These are phyloP conservation scores for Epirrhoe alternata DNA, from an alignment of 2,888 invertebrate species.

Conservation along the genomic window DNA sequence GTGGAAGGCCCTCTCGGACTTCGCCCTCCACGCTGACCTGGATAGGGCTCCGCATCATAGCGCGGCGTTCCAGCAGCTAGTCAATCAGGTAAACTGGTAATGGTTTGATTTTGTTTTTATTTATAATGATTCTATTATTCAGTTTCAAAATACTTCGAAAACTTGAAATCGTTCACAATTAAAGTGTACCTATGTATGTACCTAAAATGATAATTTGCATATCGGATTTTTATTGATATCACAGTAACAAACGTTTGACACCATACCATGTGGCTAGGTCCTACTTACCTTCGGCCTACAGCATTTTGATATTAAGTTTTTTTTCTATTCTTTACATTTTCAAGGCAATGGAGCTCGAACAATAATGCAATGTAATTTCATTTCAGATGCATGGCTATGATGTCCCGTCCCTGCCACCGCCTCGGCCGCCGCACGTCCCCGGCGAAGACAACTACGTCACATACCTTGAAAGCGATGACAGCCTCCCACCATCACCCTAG, in stretches of 20 bases:
- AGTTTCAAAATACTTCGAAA: too few species aligned
- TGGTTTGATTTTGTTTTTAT: slow-evolving; percentile 6
- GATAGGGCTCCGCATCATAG: slow-evolving; percentile 94
- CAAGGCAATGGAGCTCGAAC: background rate
- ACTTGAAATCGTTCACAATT: too few species aligned
- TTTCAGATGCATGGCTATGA: slow-evolving; percentile 97
- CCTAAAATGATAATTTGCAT: too few species aligned
- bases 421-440: slow-evolving; percentile 87
- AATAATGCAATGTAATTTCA: slow-evolving; percentile 2
- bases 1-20: slow-evolving; percentile 98
- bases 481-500: slow-evolving; percentile 90
- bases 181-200: too few species aligned
- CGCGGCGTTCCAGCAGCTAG: slow-evolving; percentile 98
- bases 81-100: slow-evolving; percentile 90
- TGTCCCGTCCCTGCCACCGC: slow-evolving; percentile 86
- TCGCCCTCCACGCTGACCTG: slow-evolving; percentile 97
- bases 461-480: slow-evolving; percentile 95
- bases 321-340: background rate
- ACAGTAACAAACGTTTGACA: too few species aligned
- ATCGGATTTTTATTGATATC: too few species aligned
- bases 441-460: slow-evolving; percentile 94
- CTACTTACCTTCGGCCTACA: too few species aligned
- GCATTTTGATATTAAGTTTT: background rate
- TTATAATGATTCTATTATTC: background rate
- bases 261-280: too few species aligned